Evolutionary conservation across 2,888 invertebrate genomes (phyloP), one percentile per base, ranked within the genome.

Genomic region (Leistus spinibarbis): DNA sequence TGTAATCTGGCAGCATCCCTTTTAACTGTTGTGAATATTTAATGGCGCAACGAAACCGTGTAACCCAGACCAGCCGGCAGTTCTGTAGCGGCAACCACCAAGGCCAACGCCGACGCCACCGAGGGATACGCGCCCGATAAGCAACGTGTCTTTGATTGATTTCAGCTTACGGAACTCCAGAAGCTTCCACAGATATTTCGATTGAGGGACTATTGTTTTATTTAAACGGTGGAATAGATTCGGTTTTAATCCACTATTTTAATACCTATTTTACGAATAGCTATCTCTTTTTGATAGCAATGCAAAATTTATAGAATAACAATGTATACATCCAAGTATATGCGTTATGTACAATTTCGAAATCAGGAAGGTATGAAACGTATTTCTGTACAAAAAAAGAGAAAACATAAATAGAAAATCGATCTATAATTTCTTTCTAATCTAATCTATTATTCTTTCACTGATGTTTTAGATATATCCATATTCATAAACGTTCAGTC

Each of bases 11-110:
- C 81, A 81, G 82, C 82, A 83, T 82, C 84, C 84, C 85, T 85
- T 85, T 85, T 85, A 85, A 85, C 83, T 84, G 84, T 83, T 81
- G 79, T 85, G 84, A 85, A 85, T 85, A 85, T 85, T 85, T 85
- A 83, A 85, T 85, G 67, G 40, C 40, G 40, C 54, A 60, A 74
- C 73, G 73, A 57, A 66, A 74, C 62, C 73, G 73, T 74, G 73
- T 60, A 74, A 74, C 73, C 67, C 40, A 22, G 53, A 67, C 66
- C 73, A 67, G 73, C 57, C 66, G 73, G 16, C 56, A 10, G 16
- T 19, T 60, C 10, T 60, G 19, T 22, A 19, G 60, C 62, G 67
- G 73, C 62, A 67, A 53, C 65, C 60, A 67, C 66, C n/a, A 60
- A 27, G 23, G 62, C 73, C 40, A 67, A 65, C 56, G 63, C 13